Base-by-base conservation (phyloP, 2,797 vertebrate genomes). In the Diglossa cyanea region DNA sequence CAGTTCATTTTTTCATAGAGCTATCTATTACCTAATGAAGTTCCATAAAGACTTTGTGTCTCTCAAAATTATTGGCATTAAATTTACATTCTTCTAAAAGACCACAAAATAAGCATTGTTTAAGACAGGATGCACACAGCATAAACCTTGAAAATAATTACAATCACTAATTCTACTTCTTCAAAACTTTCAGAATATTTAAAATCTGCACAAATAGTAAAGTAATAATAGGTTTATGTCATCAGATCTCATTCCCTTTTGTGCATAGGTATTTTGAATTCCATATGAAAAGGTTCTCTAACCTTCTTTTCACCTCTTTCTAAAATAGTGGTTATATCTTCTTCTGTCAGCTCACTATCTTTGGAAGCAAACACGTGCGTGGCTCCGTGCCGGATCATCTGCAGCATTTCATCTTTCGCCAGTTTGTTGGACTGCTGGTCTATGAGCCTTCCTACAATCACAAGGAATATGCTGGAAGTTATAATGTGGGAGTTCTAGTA, bases 231-330 rank as follows among this genome's bases (percentile, higher is more conserved):
- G 10, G 60, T 60, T 37, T 45, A 57, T 1, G 3, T n/a, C 28
- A 39, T 19, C 50, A 77, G 42, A 67, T 51, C 33, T 58, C 2
- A 31, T 39, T 67, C 5, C 17, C 13, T 80, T 88, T 78, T 31
- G 13, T n/a, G 42, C 25, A 19, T 12, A 28, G 8, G 2, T 16
- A 40, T 63, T 77, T 28, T 2, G 24, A 91, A 86, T 72, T 61
- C 31, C 26, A 11, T 28, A 90, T 30, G 20, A 74, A 96, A 51
- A 6, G 26, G 13, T 42, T 58, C 53, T 93, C 95, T 89, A 88
- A 98, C 98, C 98, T 99, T 99, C 97, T 98, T 99, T 97, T 98
- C 98, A 25, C 98, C 98, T 97, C 98, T 98, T 96, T 99, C 98
- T 89, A 99, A 93, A 92, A 99, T 98, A 50, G 98, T 98, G 88